Evolutionary conservation across 2,888 invertebrate genomes (phyloP).

Genomic region (Zygaena filipendulae): DNA sequence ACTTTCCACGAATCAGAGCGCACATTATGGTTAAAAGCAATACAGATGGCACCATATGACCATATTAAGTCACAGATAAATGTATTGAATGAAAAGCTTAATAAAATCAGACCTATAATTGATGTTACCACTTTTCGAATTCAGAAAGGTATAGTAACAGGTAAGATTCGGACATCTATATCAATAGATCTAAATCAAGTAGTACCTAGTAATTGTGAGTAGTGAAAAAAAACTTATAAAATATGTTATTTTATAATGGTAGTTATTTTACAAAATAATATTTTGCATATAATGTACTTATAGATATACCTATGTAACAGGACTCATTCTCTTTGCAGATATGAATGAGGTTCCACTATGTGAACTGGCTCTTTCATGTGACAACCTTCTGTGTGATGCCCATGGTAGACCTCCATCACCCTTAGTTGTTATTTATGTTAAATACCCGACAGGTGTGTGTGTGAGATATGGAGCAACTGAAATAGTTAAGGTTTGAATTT

Average conservation of each 20-base stretch:
- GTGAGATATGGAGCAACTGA: conserved; percentile 89
- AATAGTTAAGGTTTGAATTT: conserved; percentile 81
- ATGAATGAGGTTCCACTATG: conserved; percentile 86
- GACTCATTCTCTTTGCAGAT: conserved; percentile 73
- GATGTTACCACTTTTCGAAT: conserved; percentile 77
- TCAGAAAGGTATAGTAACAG: conserved; percentile 75
- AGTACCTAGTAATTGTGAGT: no score
- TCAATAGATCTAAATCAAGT: no score
- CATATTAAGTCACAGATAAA: conserved; percentile 80
- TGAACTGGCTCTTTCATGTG: conserved; percentile 89
- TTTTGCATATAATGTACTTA: no score
- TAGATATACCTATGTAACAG: no score
- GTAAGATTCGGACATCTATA: no score
- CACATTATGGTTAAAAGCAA: conserved; percentile 85
- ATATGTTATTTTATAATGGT: no score
- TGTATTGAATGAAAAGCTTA: conserved; percentile 71
- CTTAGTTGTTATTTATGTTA: conserved; percentile 78
- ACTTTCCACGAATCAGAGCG: conserved; percentile 84
- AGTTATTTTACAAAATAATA: no score
- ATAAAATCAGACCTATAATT: conserved; percentile 71
- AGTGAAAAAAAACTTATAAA: no score
- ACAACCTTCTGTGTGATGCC: conserved; percentile 88
- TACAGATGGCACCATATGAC: conserved; percentile 87
- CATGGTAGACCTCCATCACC: conserved; percentile 89
- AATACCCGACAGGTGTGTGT: conserved; percentile 74